Evolutionary conservation across 2,113 vertebrate genomes (phyloP).

Genomic region (Odocoileus virginianus): DNA sequence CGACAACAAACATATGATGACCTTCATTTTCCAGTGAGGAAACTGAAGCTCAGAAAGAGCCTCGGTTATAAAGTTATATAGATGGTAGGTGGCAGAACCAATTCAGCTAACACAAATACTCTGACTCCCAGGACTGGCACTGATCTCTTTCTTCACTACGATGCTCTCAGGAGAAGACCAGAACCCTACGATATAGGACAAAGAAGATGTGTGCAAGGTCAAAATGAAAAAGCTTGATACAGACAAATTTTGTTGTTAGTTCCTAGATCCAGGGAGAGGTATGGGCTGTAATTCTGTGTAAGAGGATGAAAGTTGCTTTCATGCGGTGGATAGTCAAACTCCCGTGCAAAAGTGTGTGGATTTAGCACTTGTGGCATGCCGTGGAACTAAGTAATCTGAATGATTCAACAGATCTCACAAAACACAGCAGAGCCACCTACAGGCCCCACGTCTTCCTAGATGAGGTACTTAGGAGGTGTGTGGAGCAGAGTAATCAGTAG

Average conservation of each 20-base stretch:
- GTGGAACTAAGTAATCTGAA: not conserved
- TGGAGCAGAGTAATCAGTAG: not conserved
- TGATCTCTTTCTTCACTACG: not conserved
- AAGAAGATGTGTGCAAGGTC: not conserved
- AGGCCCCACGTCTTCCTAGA: not conserved
- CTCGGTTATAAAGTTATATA: not conserved
- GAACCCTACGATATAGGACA: not conserved
- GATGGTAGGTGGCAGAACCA: not conserved
- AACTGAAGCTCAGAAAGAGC: not conserved
- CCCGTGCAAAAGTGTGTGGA: not conserved
- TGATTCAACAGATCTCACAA: conserved; percentile 19
- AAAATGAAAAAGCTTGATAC: not conserved
- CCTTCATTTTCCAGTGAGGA: not conserved
- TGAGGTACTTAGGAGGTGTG: not conserved
- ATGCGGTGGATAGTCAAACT: not conserved
- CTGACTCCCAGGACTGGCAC: not conserved
- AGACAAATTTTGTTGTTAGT: not conserved
- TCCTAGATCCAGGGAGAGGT: not conserved
- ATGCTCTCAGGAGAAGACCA: not conserved
- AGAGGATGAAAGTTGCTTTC: not conserved
- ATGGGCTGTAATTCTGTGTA: not conserved
- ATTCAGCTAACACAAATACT: not conserved
- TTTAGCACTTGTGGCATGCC: conserved; percentile 7
- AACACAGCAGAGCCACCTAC: not conserved
- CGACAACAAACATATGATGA: not conserved